These are phyloP conservation scores for Epizoanthus scotinus DNA, from an alignment of 92 coral and sea anemone species.

Conservation along the genomic window DNA sequence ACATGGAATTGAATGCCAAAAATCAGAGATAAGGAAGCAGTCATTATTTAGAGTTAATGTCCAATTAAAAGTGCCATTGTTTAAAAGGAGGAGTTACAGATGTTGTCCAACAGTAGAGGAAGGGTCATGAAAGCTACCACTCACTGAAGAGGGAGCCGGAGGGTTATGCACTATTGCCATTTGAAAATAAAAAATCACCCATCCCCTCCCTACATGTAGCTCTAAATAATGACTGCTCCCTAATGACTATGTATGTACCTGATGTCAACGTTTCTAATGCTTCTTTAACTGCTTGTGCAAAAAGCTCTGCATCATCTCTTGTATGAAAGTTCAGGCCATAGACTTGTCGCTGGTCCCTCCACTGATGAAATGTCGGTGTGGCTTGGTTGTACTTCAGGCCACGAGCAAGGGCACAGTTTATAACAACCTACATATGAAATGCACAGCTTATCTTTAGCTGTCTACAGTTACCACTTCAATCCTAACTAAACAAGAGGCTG, in stretches of 20 bases:
- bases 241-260: too few relatives aligned
- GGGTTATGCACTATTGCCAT: too few relatives aligned
- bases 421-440: constrained; percentile 66
- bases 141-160: too few relatives aligned
- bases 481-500: not conserved
- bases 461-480: not conserved
- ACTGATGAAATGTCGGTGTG: constrained; percentile 98
- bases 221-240: too few relatives aligned
- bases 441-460: not conserved
- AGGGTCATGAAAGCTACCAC: too few relatives aligned
- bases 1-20: too few relatives aligned
- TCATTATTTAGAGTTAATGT: too few relatives aligned
- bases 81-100: too few relatives aligned
- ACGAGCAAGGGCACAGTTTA: constrained; percentile 90
- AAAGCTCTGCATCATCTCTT: constrained; percentile 84
- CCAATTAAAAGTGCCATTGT: too few relatives aligned
- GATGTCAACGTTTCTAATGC: constrained; percentile 76
- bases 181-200: too few relatives aligned
- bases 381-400: constrained; percentile 96
- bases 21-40: not conserved
- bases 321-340: constrained; percentile 94
- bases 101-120: too few relatives aligned
- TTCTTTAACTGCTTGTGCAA: constrained; percentile 76
- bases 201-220: too few relatives aligned
- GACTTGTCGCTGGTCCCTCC: constrained; percentile 99